Conservation (phyloP, 2,113 vertebrate genomes). For the cat (Felis catus) region DNA sequence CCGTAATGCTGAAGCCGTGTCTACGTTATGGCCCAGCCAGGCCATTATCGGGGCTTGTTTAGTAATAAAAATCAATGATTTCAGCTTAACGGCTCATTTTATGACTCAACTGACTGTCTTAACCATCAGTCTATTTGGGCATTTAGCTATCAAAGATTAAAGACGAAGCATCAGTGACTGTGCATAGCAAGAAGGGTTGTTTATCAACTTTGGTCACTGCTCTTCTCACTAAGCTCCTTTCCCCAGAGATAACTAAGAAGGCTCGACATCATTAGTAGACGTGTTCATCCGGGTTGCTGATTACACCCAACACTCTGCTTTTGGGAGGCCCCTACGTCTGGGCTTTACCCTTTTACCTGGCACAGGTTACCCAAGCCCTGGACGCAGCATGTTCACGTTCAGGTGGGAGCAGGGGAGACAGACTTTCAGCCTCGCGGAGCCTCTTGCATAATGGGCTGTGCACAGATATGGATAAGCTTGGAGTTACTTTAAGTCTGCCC, state of each 20-base stretch:
- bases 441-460: neutral
- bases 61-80: constrained; percentile 68
- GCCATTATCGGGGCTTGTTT: constrained; percentile 37
- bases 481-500: neutral
- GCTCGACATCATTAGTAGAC: neutral
- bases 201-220: neutral
- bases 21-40: neutral
- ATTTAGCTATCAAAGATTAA: constrained; percentile 54
- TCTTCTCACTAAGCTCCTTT: neutral
- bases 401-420: too few species aligned
- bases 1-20: neutral
- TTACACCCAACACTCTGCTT: neutral
- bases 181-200: neutral
- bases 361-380: neutral
- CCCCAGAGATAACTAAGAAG: neutral
- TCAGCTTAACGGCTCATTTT: constrained; percentile 63
- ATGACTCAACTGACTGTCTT: constrained; percentile 36
- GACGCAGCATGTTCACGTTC: neutral
- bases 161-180: neutral
- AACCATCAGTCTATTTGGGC: constrained; percentile 7
- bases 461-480: neutral
- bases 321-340: neutral
- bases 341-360: neutral
- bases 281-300: neutral
- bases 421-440: neutral